These are phyloP conservation scores for Hyposmocoma kahamanoa DNA, from an alignment of 1,140 invertebrate genomes.

Conservation along the genomic window DNA sequence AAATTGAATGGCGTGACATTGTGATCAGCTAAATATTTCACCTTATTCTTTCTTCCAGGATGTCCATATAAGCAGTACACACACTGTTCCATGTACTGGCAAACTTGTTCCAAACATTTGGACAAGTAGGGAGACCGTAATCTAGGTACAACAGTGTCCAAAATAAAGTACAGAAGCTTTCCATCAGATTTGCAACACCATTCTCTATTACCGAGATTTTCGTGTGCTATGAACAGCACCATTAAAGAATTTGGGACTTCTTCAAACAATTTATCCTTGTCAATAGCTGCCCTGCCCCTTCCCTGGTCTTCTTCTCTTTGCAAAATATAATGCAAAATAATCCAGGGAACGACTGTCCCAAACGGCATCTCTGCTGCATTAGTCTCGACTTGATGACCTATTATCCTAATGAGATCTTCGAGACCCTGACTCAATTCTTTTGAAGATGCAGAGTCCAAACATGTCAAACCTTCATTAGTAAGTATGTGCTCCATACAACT, in stretches of 20 bases:
- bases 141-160: constrained; percentile 82
- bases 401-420: constrained; percentile 83
- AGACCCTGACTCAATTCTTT: constrained; percentile 78
- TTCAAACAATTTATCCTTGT: constrained; percentile 71
- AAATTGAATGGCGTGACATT: constrained; percentile 81
- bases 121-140: constrained; percentile 75
- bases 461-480: constrained; percentile 69
- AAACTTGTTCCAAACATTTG: constrained; percentile 75
- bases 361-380: constrained; percentile 80
- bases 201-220: constrained; percentile 84
- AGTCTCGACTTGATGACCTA: constrained; percentile 82
- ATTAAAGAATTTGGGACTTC: constrained; percentile 83
- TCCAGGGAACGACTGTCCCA: constrained; percentile 85
- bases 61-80: constrained; percentile 93
- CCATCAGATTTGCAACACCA: constrained; percentile 88
- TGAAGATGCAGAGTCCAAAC: constrained; percentile 73
- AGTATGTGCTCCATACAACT: constrained; percentile 80
- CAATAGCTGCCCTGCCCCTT: constrained; percentile 37
- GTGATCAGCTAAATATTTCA: constrained; percentile 86
- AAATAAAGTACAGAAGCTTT: constrained; percentile 83
- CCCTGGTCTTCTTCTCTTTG: constrained; percentile 76
- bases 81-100: constrained; percentile 88
- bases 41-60: constrained; percentile 84
- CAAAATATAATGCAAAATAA: constrained; percentile 86
- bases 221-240: constrained; percentile 88